Evolutionary conservation across 2,888 invertebrate genomes (phyloP).

Genomic region (Nymphalis c-album): DNA sequence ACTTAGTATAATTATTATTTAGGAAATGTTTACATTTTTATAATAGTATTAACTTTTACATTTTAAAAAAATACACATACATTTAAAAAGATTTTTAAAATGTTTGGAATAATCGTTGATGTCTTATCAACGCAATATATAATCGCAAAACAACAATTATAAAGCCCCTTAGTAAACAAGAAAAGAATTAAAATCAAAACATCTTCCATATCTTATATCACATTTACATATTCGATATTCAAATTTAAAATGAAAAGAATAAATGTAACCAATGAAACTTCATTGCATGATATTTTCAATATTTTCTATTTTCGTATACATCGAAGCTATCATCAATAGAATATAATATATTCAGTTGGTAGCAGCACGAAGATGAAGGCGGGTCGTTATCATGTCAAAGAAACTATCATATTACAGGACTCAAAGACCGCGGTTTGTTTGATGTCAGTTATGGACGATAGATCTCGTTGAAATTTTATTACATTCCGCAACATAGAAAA

Average conservation of each 20-base stretch:
- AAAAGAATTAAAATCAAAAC: background rate
- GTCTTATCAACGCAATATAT: too few relatives aligned
- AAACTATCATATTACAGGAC: constrained; percentile 75
- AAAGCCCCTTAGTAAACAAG: background rate
- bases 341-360: constrained; percentile 72
- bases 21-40: background rate
- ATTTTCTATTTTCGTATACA: constrained; percentile 50
- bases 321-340: constrained; percentile 54
- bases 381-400: constrained; percentile 79
- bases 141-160: background rate
- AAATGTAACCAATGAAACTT: constrained; percentile 27
- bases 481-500: constrained; percentile 13
- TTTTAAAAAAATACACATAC: too few relatives aligned
- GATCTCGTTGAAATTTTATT: constrained; percentile 28
- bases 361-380: constrained; percentile 54
- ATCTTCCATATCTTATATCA: background rate
- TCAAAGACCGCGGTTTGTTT: constrained; percentile 76
- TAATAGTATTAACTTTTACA: too few relatives aligned
- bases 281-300: constrained; percentile 54
- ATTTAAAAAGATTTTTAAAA: too few relatives aligned
- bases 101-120: too few relatives aligned
- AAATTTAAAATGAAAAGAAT: background rate
- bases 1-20: background rate
- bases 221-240: background rate
- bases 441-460: constrained; percentile 49